Evolutionary conservation across 2,888 invertebrate species (phyloP).

Genomic region (Noctua fimbriata): DNA sequence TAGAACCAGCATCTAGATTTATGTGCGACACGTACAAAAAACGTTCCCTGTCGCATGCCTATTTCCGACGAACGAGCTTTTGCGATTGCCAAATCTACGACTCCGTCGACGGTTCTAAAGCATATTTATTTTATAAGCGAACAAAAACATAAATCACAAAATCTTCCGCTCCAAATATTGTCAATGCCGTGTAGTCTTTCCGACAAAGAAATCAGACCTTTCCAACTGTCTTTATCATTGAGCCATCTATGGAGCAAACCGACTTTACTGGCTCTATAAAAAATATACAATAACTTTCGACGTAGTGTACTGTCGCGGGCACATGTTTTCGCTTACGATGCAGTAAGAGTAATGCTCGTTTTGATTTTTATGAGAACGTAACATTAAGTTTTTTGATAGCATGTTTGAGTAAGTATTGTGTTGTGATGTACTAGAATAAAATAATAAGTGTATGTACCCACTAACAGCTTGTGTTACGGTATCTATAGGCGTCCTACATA

Average conservation of each 20-base stretch:
- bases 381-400: constrained; percentile 26
- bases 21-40: constrained; percentile 19
- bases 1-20: constrained; percentile 17
- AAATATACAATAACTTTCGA: constrained; percentile 68
- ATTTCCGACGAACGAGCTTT: constrained; percentile 48
- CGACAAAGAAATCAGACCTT: constrained; percentile 69
- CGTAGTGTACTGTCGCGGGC: constrained; percentile 48
- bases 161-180: constrained; percentile 70
- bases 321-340: constrained; percentile 53
- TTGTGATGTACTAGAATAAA: constrained; percentile 9
- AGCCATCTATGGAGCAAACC: constrained; percentile 69
- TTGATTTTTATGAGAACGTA: constrained; percentile 44
- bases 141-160: constrained; percentile 70
- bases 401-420: constrained; percentile 14
- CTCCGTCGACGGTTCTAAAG: constrained; percentile 43
- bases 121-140: constrained; percentile 65
- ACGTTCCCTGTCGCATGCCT: constrained; percentile 24
- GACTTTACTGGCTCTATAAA: constrained; percentile 69
- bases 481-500: neutral
- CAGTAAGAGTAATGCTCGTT: constrained; percentile 51
- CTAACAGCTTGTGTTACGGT: neutral
- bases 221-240: constrained; percentile 70
- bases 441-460: constrained; percentile 8
- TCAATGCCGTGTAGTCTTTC: constrained; percentile 65
- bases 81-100: constrained; percentile 38